Evolutionary conservation across 2,888 invertebrate species (phyloP).

Genomic region (Ophraella communa): DNA sequence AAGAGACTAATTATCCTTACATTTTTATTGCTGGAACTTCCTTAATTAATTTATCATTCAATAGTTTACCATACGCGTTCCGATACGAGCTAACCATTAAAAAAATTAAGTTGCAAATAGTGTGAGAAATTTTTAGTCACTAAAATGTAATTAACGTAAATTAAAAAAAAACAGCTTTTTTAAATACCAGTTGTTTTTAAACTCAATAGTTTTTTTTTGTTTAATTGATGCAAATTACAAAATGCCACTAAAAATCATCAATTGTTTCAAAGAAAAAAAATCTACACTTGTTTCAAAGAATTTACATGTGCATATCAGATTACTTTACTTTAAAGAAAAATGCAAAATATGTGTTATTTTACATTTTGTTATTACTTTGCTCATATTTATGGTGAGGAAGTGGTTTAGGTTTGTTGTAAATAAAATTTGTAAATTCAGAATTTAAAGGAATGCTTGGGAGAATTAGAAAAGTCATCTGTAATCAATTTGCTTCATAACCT

Average conservation of each 20-base stretch:
- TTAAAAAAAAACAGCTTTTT: not conserved
- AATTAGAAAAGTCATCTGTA: too few species aligned
- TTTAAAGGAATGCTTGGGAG: too few species aligned
- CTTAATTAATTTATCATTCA: conserved; percentile 9
- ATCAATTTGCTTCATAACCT: too few species aligned
- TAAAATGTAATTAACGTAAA: not conserved
- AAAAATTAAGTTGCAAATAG: not conserved
- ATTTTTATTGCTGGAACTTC: not conserved
- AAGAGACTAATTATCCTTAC: not conserved
- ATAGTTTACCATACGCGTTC: not conserved
- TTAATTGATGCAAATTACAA: not conserved
- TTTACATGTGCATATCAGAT: not conserved
- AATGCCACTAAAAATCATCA: not conserved
- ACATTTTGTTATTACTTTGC: too few species aligned
- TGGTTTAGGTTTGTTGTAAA: too few species aligned
- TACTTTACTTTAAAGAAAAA: too few species aligned
- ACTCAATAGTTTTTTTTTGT: not conserved
- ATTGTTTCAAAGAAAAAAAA: not conserved
- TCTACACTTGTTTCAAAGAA: not conserved
- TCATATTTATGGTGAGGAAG: too few species aligned
- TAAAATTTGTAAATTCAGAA: too few species aligned
- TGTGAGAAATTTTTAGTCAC: not conserved
- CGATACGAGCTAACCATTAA: not conserved
- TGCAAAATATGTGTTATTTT: too few species aligned
- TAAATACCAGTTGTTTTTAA: not conserved